Evolutionary conservation across 2,113 vertebrate species (phyloP).

Genomic region (Prinia subflava): DNA sequence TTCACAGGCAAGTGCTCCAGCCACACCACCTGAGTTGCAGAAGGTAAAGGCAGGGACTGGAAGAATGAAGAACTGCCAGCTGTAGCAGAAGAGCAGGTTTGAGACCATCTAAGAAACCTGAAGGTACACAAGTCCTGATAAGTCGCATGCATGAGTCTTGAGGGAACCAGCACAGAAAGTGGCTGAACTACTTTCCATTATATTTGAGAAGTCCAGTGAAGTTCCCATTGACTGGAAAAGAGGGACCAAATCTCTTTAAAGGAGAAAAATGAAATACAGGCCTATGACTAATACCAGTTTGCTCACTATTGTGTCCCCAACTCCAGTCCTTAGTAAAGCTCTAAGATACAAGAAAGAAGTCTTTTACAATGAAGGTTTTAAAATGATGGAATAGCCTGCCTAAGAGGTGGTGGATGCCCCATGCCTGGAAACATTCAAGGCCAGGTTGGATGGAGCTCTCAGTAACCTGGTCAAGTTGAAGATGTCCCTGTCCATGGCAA

Average conservation of each 20-base stretch:
- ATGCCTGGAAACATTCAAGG: not conserved
- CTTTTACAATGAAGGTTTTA: not conserved
- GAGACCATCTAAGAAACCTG: not conserved
- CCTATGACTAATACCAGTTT: not conserved
- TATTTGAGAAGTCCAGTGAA: not conserved
- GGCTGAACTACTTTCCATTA: not conserved
- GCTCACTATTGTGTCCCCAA: accelerated
- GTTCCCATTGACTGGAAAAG: not conserved
- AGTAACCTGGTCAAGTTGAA: not conserved
- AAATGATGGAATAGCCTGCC: not conserved
- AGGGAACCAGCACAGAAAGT: not conserved
- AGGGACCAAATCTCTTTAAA: not conserved
- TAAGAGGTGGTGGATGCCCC: not conserved
- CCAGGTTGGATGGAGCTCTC: not conserved
- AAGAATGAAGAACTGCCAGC: not conserved
- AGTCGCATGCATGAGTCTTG: not conserved
- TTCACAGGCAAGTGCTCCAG: not conserved
- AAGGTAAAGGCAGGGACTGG: not conserved
- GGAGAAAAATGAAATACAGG: not conserved
- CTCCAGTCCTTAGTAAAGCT: not conserved
- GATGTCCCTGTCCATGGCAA: not conserved
- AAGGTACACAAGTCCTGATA: not conserved
- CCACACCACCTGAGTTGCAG: not conserved
- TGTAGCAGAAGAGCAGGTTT: not conserved
- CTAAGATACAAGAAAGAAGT: not conserved